Percentiles rank a stretch among this genome's conserved stretches.
Evolutionary conservation across 1,140 invertebrate species (phyloP).

Genomic region (Hirudo medicinalis): DNA sequence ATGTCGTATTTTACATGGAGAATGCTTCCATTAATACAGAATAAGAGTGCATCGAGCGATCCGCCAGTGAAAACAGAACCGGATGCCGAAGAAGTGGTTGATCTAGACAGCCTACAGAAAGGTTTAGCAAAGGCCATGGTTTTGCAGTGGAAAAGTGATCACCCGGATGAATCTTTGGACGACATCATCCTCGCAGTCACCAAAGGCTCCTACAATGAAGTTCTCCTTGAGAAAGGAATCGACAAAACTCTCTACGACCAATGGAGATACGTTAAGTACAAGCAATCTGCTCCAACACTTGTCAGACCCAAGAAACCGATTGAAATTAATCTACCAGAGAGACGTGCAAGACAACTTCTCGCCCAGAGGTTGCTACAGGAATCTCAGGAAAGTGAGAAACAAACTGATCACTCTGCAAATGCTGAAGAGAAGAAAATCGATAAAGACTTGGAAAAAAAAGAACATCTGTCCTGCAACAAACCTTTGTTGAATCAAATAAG

Average conservation of each 20-base stretch:
- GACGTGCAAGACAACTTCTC: not conserved
- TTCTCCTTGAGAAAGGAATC: conserved; percentile 6
- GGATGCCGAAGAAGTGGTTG: not conserved
- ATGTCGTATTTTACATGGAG: no score
- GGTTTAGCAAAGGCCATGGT: conserved; percentile 11
- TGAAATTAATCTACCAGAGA: conserved; percentile 2
- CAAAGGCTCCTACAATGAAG: not conserved
- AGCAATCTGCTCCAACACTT: not conserved
- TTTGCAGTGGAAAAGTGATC: conserved; percentile 2
- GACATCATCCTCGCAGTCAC: not conserved
- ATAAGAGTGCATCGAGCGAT: no score
- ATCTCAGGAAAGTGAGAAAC: not conserved
- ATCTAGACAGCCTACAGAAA: conserved; percentile 4
- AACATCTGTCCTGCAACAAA: no score
- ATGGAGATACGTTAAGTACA: conserved; percentile 9
- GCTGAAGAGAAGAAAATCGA: not conserved
- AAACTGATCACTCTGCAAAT: not conserved
- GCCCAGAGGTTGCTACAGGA: not conserved
- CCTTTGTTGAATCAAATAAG: no score
- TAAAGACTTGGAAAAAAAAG: not conserved
- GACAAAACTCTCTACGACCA: conserved; percentile 9
- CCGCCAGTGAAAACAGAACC: not conserved
- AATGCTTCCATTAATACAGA: no score
- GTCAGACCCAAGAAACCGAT: not conserved
- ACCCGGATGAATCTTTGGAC: conserved; percentile 5